These are phyloP conservation scores for Mythimna loreyi DNA, from an alignment of 2,888 invertebrate genomes.

Conservation along the genomic window DNA sequence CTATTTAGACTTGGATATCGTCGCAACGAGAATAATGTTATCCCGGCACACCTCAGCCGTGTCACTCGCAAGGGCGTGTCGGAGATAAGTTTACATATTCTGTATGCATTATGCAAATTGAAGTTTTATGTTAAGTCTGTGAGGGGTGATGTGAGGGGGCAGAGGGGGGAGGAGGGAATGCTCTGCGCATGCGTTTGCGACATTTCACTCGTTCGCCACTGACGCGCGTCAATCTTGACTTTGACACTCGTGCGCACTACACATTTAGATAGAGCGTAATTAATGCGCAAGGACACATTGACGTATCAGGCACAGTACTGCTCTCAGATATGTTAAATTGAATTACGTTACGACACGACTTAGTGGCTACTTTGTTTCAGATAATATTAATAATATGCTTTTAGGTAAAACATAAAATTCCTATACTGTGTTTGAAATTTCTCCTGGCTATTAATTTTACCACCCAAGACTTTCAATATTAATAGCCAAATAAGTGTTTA, in stretches of 20 bases:
- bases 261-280: slow-evolving; percentile 65
- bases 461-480: neutral
- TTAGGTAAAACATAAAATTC: neutral
- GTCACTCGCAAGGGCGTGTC: slow-evolving; percentile 89
- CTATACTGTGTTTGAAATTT: slow-evolving; percentile 1
- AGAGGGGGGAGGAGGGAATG: slow-evolving; percentile 61
- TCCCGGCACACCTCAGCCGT: slow-evolving; percentile 88
- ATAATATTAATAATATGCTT: slow-evolving; percentile 3
- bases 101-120: slow-evolving; percentile 90
- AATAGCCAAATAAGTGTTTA: slow-evolving; percentile 18
- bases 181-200: slow-evolving; percentile 68
- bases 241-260: slow-evolving; percentile 66
- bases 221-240: slow-evolving; percentile 73
- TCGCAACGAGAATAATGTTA: slow-evolving; percentile 88
- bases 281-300: slow-evolving; percentile 61
- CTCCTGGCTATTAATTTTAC: slow-evolving; percentile 7
- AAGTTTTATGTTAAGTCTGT: slow-evolving; percentile 88
- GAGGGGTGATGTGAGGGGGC: slow-evolving; percentile 51
- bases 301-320: slow-evolving; percentile 49
- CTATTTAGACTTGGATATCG: slow-evolving; percentile 88
- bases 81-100: slow-evolving; percentile 90
- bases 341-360: slow-evolving; percentile 49
- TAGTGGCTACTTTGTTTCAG: slow-evolving; percentile 4
- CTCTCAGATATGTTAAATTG: slow-evolving; percentile 51
- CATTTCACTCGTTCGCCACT: slow-evolving; percentile 78